Percentiles rank a stretch among this genome's conserved stretches.
Evolutionary conservation across 1,140 invertebrate genomes (phyloP).

Genomic region (Hycleus cichorii): DNA sequence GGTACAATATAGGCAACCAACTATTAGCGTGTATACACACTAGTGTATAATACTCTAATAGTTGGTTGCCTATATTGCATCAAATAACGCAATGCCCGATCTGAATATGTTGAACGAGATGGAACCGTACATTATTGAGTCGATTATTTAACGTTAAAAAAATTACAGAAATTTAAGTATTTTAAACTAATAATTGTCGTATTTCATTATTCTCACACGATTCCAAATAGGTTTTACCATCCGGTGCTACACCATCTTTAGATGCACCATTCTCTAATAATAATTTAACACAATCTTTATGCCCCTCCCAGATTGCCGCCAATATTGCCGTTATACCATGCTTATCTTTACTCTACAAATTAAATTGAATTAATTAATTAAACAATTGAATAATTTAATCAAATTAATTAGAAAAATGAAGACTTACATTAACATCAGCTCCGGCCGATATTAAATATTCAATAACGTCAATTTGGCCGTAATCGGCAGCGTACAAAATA

Average conservation of each 20-base stretch:
- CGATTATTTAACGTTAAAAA: too few species aligned
- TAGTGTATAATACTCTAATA: too few species aligned
- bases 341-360: conserved; percentile 73
- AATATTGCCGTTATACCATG: conserved; percentile 88
- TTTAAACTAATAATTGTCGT: conserved; percentile 55
- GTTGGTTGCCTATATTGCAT: too few species aligned
- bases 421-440: conserved; percentile 86
- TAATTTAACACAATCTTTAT: conserved; percentile 82
- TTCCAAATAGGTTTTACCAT: conserved; percentile 78
- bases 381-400: neutral
- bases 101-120: too few species aligned
- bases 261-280: conserved; percentile 82
- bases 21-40: too few species aligned
- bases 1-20: too few species aligned
- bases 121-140: neutral
- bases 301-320: conserved; percentile 94
- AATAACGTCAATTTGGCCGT: conserved; percentile 87
- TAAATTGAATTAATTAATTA: neutral
- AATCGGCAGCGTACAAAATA: conserved; percentile 89
- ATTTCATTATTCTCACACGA: conserved; percentile 91
- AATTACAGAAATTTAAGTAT: neutral
- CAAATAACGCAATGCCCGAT: too few species aligned
- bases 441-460: conserved; percentile 81
- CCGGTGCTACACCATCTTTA: conserved; percentile 75
- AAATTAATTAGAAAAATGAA: neutral